Evolutionary conservation across 2,113 vertebrate genomes (phyloP).

Genomic region (Colius striatus): DNA sequence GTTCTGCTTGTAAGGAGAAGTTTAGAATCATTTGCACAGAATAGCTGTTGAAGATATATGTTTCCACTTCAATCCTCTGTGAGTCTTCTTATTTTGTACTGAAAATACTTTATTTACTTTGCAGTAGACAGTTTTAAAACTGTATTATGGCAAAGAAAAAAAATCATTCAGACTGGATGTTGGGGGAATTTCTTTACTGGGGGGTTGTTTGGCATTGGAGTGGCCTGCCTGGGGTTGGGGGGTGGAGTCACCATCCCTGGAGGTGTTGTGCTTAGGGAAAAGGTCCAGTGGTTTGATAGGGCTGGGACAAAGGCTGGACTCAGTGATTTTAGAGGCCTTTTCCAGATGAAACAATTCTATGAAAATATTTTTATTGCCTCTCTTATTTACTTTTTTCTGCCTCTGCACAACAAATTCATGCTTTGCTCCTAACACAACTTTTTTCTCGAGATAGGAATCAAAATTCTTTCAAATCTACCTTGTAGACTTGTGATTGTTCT

Average conservation of each 20-base stretch:
- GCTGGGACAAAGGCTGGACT: too few species aligned
- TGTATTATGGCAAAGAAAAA: neutral
- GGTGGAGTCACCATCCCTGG: too few species aligned
- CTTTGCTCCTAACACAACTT: neutral
- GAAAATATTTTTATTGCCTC: neutral
- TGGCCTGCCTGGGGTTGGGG: too few species aligned
- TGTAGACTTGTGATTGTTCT: neutral
- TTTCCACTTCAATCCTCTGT: neutral
- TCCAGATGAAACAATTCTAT: too few species aligned
- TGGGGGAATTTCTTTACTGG: too few species aligned
- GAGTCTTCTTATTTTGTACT: neutral
- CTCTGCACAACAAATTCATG: neutral
- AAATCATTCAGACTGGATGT: neutral
- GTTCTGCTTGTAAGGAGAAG: neutral
- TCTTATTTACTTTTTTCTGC: neutral
- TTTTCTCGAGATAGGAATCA: neutral
- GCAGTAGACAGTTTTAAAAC: neutral
- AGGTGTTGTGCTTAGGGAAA: too few species aligned
- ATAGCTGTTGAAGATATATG: neutral
- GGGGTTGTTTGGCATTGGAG: too few species aligned
- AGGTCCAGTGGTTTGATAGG: too few species aligned
- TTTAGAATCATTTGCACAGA: neutral
- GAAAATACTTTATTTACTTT: neutral
- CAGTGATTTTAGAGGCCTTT: too few species aligned
- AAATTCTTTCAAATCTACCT: neutral